Percentiles rank a stretch among this genome's conserved stretches.
phyloP scores from a whole-genome alignment of 2,113 vertebrate genomes.

The Percopsis transmontana region DNA sequence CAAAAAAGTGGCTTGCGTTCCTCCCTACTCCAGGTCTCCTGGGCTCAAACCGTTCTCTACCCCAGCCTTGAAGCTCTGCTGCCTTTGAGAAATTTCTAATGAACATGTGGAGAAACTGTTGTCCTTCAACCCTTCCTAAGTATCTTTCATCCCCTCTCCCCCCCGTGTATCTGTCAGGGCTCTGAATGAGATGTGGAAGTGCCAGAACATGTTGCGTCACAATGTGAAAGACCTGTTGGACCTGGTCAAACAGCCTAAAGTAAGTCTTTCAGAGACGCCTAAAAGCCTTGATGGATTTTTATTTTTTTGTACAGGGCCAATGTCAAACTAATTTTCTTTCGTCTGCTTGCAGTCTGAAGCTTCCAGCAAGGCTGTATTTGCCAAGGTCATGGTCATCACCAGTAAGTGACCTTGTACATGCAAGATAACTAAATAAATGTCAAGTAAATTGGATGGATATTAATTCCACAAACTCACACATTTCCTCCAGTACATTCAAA shows the following conservation, averaged over 20 bases:
- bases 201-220: slow-evolving; percentile 93
- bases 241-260: slow-evolving; percentile 95
- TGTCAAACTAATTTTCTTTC: not conserved
- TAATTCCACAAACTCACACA: too few relatives aligned
- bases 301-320: not conserved
- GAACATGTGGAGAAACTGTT: not conserved
- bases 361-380: slow-evolving; percentile 94
- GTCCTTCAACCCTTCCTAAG: not conserved
- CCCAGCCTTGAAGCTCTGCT: too few relatives aligned
- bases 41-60: too few relatives aligned
- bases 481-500: too few relatives aligned
- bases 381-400: slow-evolving; percentile 99
- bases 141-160: not conserved
- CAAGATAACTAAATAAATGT: too few relatives aligned
- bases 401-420: slow-evolving; percentile 78
- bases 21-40: too few relatives aligned
- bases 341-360: slow-evolving; percentile 87
- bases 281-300: not conserved
- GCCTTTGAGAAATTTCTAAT: too few relatives aligned
- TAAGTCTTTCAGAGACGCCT: slow-evolving; percentile 61
- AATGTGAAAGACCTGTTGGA: slow-evolving; percentile 97
- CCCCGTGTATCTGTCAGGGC: slow-evolving; percentile 77
- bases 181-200: slow-evolving; percentile 99
- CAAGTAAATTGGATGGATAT: too few relatives aligned
- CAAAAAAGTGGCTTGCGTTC: too few relatives aligned